phyloP scores from a whole-genome alignment of 2,113 vertebrate genomes.

The Vulpes ferrilata region DNA sequence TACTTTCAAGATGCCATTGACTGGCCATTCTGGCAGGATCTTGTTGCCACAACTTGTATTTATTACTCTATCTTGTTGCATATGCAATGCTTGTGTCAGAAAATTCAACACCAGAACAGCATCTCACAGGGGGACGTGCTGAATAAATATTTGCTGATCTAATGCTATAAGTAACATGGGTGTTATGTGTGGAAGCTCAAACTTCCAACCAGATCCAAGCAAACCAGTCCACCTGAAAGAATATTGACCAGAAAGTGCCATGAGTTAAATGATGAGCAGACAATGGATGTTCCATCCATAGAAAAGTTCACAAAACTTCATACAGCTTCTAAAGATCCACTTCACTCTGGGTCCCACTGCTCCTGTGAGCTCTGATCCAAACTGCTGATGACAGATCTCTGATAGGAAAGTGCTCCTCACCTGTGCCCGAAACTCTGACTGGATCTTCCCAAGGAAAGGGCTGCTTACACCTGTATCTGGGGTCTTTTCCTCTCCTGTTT shows the following conservation, averaged over 20 bases:
- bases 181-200: background rate
- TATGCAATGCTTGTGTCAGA: background rate
- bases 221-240: background rate
- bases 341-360: fast-evolving
- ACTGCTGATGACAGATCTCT: background rate
- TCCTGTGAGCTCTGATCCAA: background rate
- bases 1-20: background rate
- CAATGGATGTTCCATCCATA: fast-evolving
- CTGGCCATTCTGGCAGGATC: fast-evolving
- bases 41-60: background rate
- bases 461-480: fast-evolving
- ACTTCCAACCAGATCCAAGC: background rate
- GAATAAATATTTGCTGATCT: background rate
- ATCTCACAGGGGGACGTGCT: background rate
- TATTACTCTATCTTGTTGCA: background rate
- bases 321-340: background rate
- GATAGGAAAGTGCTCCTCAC: background rate
- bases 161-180: background rate
- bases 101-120: background rate
- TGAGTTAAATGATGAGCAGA: too few species aligned
- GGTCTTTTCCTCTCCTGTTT: background rate
- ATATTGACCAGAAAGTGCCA: fast-evolving
- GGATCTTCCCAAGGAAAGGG: background rate
- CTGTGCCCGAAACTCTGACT: fast-evolving
- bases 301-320: background rate